Evolutionary conservation across 2,113 vertebrate genomes (phyloP).

Genomic region (Fregata magnificens): DNA sequence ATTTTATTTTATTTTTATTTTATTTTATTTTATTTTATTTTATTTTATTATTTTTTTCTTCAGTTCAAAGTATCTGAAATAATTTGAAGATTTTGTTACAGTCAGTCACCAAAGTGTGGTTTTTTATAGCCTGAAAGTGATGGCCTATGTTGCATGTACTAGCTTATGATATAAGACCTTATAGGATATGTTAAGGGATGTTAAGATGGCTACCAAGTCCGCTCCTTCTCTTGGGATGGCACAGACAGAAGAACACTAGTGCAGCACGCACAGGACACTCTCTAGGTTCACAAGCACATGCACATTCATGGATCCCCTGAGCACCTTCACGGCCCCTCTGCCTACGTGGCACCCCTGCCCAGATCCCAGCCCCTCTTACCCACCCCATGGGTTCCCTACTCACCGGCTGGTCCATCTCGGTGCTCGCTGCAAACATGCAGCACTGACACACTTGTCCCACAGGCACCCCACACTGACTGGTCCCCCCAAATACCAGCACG

Average conservation of each 20-base stretch:
- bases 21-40: no score
- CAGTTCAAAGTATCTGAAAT: not conserved
- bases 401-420: not conserved
- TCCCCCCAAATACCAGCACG: not conserved
- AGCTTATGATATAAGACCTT: not conserved
- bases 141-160: not conserved
- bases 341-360: rapidly evolving
- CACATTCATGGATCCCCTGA: not conserved
- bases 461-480: not conserved
- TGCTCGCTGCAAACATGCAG: rapidly evolving
- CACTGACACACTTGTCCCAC: not conserved
- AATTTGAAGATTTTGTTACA: not conserved
- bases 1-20: no score
- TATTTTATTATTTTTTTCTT: not conserved
- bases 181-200: not conserved
- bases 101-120: not conserved
- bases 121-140: not conserved
- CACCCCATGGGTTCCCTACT: not conserved
- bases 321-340: not conserved
- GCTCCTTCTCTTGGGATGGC: not conserved
- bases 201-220: not conserved
- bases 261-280: not conserved
- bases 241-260: not conserved
- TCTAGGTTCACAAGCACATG: not conserved
- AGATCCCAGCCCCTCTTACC: not conserved